Evolutionary conservation across 1,140 invertebrate genomes (phyloP), one percentile per base, ranked within the genome.

Genomic region (Drosophila navojoa): DNA sequence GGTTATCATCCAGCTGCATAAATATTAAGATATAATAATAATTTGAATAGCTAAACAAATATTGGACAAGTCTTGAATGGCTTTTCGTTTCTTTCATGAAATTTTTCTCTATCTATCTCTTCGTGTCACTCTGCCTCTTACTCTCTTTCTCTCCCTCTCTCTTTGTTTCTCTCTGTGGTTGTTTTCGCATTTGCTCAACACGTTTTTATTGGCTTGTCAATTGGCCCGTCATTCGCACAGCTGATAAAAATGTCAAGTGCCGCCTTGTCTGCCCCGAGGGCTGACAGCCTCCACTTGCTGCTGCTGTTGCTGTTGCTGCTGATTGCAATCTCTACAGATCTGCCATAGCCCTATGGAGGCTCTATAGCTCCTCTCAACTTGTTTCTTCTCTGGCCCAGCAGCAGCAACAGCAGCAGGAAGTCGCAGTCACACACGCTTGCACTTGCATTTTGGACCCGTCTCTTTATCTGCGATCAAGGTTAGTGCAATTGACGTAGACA

Each of bases 231-330:
- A 63, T 32, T 57, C 49, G 44, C 35, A 32, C 57, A 52, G 66
- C 81, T 85, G 81, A 85, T 85, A 85, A 85, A 85, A 86, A 81
- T 79, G 82, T 85, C 81, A 85, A 75, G 71, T 63, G 76, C 55
- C 76, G 76, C 73, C 53, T 44, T 32, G 66, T 29, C 62, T 44
- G 62, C 81, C 81, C 76, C 53, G 71, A 75, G 78, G 77, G 44
- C 57, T 50, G 42, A 57, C 71, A 73, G 71, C 71, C 63, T 69
- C 82, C 78, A 82, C 71, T 81, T 75, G 79, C 49, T 54, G 68
- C 62, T 62, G 54, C 59, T 42, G 44, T 71, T 54, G 27, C 5
- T 74, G 52, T 50, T 45, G 52, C 38, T 54, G 54, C 72, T n/a
- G 81, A 85, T 85, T 78, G 75, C 67, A 76, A 85, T 85, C 81